Evolutionary conservation across 2,113 vertebrate genomes (phyloP).

Genomic region (Antennarius striatus): DNA sequence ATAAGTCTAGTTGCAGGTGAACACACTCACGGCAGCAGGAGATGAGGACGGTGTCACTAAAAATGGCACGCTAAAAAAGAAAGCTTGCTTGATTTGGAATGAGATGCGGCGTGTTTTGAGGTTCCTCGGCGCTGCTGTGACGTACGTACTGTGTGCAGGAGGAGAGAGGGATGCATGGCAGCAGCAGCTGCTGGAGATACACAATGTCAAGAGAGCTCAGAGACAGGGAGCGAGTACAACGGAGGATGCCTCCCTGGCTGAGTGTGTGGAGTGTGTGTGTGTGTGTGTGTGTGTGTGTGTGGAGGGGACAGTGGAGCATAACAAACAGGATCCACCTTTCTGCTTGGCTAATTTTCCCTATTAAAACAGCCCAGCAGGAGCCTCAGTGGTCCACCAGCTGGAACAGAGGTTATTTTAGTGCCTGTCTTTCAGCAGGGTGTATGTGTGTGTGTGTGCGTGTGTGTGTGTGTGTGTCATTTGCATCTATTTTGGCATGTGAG

Average conservation of each 20-base stretch:
- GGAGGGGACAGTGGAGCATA: conserved; percentile 90
- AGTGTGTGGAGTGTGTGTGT: conserved; percentile 42
- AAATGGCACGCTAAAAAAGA: conserved; percentile 14
- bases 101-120: neutral
- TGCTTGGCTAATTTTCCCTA: conserved; percentile 98
- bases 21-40: conserved; percentile 9
- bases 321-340: conserved; percentile 98
- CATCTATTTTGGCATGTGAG: conserved; percentile 55
- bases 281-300: conserved; percentile 54
- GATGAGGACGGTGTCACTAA: conserved; percentile 14
- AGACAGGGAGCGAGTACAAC: conserved; percentile 65
- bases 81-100: conserved; percentile 33
- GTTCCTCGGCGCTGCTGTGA: neutral
- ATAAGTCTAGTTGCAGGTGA: conserved; percentile 11
- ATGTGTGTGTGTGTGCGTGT: conserved; percentile 36
- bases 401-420: conserved; percentile 95
- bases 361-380: conserved; percentile 96
- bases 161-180: conserved; percentile 51
- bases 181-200: conserved; percentile 71
- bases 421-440: conserved; percentile 80
- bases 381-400: conserved; percentile 89
- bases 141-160: conserved; percentile 38
- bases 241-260: conserved; percentile 83
- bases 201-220: conserved; percentile 70
- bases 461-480: conserved; percentile 40